Evolutionary conservation across 2,113 vertebrate species (phyloP), one percentile per base, ranked within the genome.

Genomic region (Pituophis catenifer): DNA sequence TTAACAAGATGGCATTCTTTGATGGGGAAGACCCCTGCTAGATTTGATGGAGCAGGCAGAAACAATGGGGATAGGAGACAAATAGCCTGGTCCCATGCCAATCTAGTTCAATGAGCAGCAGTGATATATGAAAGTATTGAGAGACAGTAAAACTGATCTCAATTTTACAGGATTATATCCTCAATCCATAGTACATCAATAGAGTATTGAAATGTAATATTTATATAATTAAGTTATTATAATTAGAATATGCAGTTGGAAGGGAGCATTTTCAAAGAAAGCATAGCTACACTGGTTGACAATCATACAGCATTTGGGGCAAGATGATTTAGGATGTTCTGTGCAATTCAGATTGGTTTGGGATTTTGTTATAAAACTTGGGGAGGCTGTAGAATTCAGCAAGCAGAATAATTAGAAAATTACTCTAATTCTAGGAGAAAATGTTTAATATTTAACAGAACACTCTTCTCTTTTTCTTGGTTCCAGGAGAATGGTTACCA

Each of bases 401-500:
- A 81, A 89, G 24, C 12, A 81, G 17, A 92, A 52, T 81, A 89
- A 81, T 26, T 54, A 75, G 7, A 17, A 7, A 93, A 3, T 13
- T 65, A 12, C 26, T 29, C 26, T 70, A 6, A n/a, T 70, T 70
- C 4, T 33, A 89, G 17, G 24, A 44, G 26, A 81, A 55, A 81
- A 58, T 3, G 2, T 55, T 65, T 92, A n/a, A 52, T 17, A 12
- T 93, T 53, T 48, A 58, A 58, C 57, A 58, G 21, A 89, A 33
- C 13, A 75, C 21, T 54, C 29, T 86, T 4, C 15, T 91, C 75
- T 21, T 29, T 92, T 91, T 29, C 96, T 96, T 94, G 8, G 13
- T 96, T 97, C 33, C 97, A 99, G 99, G 99, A 99, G 91, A 99
- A 99, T 88, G 99, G 99, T 57, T 99, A 98, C 96, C 98, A 97